Evolutionary conservation across 2,888 invertebrate species (phyloP).

Genomic region (Drosophila differens): DNA sequence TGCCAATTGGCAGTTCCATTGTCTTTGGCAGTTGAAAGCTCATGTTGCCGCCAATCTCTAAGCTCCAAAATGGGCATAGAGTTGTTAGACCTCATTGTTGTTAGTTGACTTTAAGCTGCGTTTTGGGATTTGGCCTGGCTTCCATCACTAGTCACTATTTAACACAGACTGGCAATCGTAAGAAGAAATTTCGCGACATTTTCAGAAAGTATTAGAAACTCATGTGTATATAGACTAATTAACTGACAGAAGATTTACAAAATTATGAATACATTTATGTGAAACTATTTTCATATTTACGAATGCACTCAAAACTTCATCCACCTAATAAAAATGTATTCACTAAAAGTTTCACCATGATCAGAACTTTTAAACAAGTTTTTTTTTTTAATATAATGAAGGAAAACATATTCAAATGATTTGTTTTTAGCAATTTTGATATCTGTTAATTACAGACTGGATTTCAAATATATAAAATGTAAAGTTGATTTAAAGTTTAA

Average conservation of each 20-base stretch:
- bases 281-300: neutral
- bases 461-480: neutral
- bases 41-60: slow-evolving; percentile 25
- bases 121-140: slow-evolving; percentile 30
- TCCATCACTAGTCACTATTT: neutral
- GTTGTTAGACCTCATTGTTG: slow-evolving; percentile 29
- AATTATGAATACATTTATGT: neutral
- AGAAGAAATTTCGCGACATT: slow-evolving; percentile 4
- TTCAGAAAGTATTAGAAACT: neutral
- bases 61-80: slow-evolving; percentile 55
- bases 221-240: neutral
- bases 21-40: slow-evolving; percentile 35
- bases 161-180: neutral
- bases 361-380: neutral
- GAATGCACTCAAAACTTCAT: neutral
- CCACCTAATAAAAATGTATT: neutral
- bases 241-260: neutral
- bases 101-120: slow-evolving; percentile 31
- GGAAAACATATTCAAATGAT: neutral
- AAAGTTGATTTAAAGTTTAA: neutral
- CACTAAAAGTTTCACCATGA: neutral
- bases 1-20: slow-evolving; percentile 50
- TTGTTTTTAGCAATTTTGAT: neutral
- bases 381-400: neutral
- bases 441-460: neutral